These are phyloP conservation scores for Sphyrna mokarran DNA, from an alignment of 2,113 vertebrate genomes.

Conservation along the genomic window DNA sequence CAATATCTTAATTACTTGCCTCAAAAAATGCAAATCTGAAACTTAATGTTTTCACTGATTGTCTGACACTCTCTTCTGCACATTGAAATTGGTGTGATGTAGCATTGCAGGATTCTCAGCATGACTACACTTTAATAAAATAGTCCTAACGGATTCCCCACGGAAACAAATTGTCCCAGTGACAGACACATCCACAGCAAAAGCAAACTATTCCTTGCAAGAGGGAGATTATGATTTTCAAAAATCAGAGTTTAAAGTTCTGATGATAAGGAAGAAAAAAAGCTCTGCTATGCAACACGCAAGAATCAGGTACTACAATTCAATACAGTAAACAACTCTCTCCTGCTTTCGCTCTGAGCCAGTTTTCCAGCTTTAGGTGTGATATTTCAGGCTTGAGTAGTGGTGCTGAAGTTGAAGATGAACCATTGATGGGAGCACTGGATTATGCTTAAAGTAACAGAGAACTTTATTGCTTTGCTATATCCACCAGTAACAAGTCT, in stretches of 20 bases:
- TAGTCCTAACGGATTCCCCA: not conserved
- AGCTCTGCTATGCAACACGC: not conserved
- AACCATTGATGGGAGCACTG: not conserved
- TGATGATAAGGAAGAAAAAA: not conserved
- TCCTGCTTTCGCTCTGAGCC: not conserved
- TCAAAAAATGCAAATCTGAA: no score
- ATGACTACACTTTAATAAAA: no score
- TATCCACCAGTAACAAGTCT: no score
- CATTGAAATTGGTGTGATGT: no score
- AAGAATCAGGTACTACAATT: not conserved
- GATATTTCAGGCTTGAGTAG: not conserved
- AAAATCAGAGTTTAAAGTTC: not conserved
- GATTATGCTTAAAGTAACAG: not conserved
- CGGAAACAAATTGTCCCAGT: not conserved
- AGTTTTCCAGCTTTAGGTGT: not conserved
- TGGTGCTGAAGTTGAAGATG: not conserved
- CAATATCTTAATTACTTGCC: no score
- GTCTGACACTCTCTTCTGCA: no score
- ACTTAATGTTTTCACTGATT: no score
- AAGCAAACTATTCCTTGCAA: not conserved
- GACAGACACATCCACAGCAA: not conserved
- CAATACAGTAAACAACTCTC: not conserved
- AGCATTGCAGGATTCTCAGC: no score
- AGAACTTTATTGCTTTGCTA: no score
- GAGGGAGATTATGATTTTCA: not conserved